Evolutionary conservation across 2,888 invertebrate species (phyloP).

Genomic region (Eubasilissa splendida): DNA sequence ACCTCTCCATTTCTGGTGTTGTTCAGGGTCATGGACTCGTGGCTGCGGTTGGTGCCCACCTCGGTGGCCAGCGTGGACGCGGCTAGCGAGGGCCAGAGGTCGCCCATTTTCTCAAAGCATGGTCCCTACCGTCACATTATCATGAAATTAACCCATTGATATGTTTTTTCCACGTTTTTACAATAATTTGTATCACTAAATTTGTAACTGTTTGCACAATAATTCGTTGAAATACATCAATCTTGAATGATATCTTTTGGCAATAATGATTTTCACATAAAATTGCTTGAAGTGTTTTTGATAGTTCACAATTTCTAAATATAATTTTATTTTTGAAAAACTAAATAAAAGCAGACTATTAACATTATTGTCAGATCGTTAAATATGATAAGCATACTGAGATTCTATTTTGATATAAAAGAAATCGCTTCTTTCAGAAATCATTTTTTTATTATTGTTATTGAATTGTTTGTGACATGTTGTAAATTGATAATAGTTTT

Average conservation of each 20-base stretch:
- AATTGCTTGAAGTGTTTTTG: too few relatives aligned
- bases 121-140: not conserved
- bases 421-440: too few relatives aligned
- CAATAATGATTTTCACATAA: too few relatives aligned
- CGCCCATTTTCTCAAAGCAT: conserved; percentile 65
- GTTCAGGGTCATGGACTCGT: conserved; percentile 60
- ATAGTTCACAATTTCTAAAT: too few relatives aligned
- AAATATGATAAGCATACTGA: not conserved
- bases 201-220: not conserved
- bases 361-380: not conserved
- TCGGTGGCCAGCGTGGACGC: conserved; percentile 69
- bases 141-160: not conserved
- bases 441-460: not conserved
- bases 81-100: conserved; percentile 70
- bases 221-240: too few relatives aligned
- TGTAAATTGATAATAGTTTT: too few relatives aligned
- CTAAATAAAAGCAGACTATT: too few relatives aligned
- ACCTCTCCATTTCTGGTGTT: conserved; percentile 66
- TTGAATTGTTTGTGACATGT: not conserved
- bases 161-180: not conserved
- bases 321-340: too few relatives aligned
- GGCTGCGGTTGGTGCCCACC: conserved; percentile 65
- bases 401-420: not conserved
- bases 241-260: too few relatives aligned
- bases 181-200: not conserved